These are phyloP conservation scores for Drosophila nannoptera DNA, from an alignment of 1,140 invertebrate species.

Conservation along the genomic window DNA sequence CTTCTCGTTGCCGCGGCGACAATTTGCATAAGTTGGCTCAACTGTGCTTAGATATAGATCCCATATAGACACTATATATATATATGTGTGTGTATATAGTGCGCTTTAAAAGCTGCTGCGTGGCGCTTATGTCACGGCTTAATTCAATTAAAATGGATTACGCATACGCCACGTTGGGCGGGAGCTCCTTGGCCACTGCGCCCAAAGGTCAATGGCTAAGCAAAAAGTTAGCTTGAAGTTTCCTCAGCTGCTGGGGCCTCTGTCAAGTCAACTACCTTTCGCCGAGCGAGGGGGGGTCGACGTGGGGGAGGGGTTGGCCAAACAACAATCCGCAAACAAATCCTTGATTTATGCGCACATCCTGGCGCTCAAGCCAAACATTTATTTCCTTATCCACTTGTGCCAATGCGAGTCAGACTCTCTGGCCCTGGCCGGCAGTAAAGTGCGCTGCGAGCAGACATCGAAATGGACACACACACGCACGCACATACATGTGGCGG, in stretches of 20 bases:
- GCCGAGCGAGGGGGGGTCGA: neutral
- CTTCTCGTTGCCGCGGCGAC: neutral
- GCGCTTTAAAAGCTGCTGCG: conserved; percentile 7
- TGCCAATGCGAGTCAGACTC: conserved; percentile 67
- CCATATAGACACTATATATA: neutral
- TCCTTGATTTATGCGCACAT: conserved; percentile 79
- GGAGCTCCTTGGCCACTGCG: neutral
- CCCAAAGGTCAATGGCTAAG: conserved; percentile 65
- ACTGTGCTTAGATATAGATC: neutral
- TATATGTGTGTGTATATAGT: neutral
- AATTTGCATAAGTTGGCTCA: conserved; percentile 56
- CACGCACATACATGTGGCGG: conserved; percentile 11
- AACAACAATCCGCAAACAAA: conserved; percentile 75
- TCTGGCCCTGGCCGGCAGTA: conserved; percentile 53
- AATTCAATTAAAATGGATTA: conserved; percentile 76
- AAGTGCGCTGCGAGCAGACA: conserved; percentile 40
- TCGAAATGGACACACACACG: conserved; percentile 22
- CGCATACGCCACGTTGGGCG: conserved; percentile 66
- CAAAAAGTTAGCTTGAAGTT: conserved; percentile 21
- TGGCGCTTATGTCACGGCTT: conserved; percentile 65
- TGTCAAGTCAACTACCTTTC: conserved; percentile 65
- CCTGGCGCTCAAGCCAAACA: conserved; percentile 72
- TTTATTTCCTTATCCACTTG: conserved; percentile 79
- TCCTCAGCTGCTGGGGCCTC: neutral
- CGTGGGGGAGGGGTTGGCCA: conserved; percentile 3